Evolutionary conservation across 1,140 invertebrate species (phyloP), one percentile per base, ranked within the genome.

Genomic region (Tetramorium parvispinum): DNA sequence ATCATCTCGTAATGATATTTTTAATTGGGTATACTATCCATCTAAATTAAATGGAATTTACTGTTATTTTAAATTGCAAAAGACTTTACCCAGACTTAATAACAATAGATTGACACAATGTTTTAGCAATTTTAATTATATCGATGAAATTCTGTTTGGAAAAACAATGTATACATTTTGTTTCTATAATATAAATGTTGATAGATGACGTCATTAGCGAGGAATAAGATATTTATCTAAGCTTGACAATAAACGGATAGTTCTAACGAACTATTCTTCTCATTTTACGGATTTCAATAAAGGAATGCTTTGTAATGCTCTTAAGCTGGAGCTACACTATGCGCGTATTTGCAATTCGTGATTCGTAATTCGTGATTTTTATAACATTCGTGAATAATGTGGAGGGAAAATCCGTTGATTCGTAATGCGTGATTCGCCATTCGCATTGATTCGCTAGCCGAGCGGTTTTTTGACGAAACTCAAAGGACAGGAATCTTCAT

Each of bases 161-260:
- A 37, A 68, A 37, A 68, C 18, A 46, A 37, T 18, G 5, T 46
- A 46, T 51, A 53, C 18, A 40, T 81, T 73, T 73, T 4, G 11
- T 70, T 70, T 81, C 3, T 55, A 43, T 16, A 1, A 49, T 51
- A 11, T 59, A 57, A 43, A 59, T 63, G 32, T 18, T 51, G n/a
- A 53, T 68, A 24, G 66, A 82, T 59, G 18, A 46, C 13, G 8
- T 59, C 55, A 75, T 13, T 73, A 24, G 24, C 40, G 79, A 83
- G 8, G 27, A 73, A n/a, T 73, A 83, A 59, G 40, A 83, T 83
- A 75, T 37, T 73, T 71, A 61, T 83, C 40, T 83, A 83, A 83
- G 68, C 79, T 83, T 83, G 79, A 83, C 79, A 83, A 83, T 83
- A 83, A 83, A 46, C 3, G 55, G 5, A 73, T 43, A 37, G 27